Evolutionary conservation across 2,797 vertebrate genomes (phyloP), one percentile per base, ranked within the genome.

Genomic region (Anguilla megastoma): DNA sequence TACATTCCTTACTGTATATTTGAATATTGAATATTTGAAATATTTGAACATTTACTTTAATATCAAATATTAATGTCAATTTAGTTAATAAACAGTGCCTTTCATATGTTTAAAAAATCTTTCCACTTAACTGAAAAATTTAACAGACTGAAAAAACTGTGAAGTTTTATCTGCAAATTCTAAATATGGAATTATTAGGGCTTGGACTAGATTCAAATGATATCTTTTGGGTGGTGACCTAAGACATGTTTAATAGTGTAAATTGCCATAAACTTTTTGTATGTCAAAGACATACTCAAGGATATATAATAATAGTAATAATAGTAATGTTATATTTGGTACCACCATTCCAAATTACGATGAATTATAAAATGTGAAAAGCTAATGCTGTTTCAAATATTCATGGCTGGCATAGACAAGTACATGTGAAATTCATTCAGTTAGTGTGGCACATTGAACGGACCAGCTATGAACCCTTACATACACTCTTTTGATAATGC

Each of bases 41-140:
- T 76, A 82, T 87, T 48, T 87, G 60, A 87, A 87, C 24, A 87
- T 79, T 52, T 69, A 41, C 41, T 82, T 50, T 69, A 33, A 63
- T 84, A 45, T 41, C 86, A 54, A 74, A 74, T 48, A 82, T 48
- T 45, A 50, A 45, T 16, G 2, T 0, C 71, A 36, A 14, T 76
- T 69, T 74, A n/a, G 6, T 33, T 7, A 33, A 33, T 74, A 33
- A 30, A 8, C 30, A 6, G 10, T 33, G 69, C 36, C 27, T 74
- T 74, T 74, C 69, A 74, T 74, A 16, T 76, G 21, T 76, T 76
- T 76, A 5, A 71, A 36, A 74, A 69, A 82, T 10, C 6, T 82
- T 85, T 48, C 36, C 6, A 24, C 56, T 63, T 66, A 9, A 18
- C 12, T 66, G 41, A 45, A 85, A 58, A 48, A 85, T 24, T 36